Evolutionary conservation across 2,113 vertebrate species (phyloP).

Genomic region (Albula goreensis): DNA sequence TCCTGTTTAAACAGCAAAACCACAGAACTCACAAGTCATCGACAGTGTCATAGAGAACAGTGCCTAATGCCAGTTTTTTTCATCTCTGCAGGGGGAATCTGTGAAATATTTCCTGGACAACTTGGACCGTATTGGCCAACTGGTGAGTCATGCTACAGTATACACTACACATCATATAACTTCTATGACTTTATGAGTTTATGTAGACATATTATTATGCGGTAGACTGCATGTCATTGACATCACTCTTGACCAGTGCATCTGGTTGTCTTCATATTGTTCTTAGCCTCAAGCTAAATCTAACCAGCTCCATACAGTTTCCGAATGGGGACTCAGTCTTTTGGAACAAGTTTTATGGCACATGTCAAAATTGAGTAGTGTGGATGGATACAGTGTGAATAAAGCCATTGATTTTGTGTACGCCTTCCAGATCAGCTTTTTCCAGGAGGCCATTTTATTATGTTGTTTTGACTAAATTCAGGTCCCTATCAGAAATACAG

Average conservation of each 20-base stretch:
- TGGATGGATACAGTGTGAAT: too few species aligned
- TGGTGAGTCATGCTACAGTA: slow-evolving; percentile 76
- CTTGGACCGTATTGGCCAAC: slow-evolving; percentile 91
- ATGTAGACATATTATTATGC: background rate
- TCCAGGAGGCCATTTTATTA: background rate
- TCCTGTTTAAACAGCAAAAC: slow-evolving; percentile 13
- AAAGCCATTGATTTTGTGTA: too few species aligned
- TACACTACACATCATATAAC: too few species aligned
- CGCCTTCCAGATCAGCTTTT: background rate
- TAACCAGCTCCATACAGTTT: too few species aligned
- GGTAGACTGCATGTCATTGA: background rate
- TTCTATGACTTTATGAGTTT: too few species aligned
- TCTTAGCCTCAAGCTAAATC: background rate
- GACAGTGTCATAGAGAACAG: background rate
- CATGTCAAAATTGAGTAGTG: too few species aligned
- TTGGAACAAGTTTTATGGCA: background rate
- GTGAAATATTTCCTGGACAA: slow-evolving; percentile 98
- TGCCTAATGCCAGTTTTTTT: slow-evolving; percentile 31
- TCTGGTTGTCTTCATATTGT: background rate
- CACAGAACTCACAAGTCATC: slow-evolving; percentile 3
- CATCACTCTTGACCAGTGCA: background rate
- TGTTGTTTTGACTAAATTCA: too few species aligned
- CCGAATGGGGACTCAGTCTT: too few species aligned
- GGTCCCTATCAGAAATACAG: too few species aligned
- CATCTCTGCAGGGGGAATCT: slow-evolving; percentile 82